Conservation (phyloP, 2,797 vertebrate species). For the Acropternis orthonyx region DNA sequence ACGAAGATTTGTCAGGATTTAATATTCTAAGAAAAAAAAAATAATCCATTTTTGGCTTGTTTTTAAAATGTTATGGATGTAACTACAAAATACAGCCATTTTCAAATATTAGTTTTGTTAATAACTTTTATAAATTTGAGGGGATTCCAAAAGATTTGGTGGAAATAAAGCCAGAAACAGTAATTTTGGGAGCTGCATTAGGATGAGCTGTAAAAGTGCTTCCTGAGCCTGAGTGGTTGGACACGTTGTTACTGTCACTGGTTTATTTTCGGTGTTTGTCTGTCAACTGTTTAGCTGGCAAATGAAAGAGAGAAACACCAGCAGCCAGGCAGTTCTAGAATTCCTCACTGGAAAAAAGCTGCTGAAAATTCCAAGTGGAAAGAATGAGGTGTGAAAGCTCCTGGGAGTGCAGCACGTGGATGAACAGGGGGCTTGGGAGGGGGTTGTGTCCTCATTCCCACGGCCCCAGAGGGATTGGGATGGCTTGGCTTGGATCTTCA, state of each 20-base stretch:
- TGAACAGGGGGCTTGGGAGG: neutral
- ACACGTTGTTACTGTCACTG: fast-evolving
- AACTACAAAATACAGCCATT: neutral
- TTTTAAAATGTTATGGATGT: neutral
- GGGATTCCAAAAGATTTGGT: neutral
- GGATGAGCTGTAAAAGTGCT: neutral
- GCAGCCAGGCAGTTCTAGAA: neutral
- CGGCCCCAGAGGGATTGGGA: fast-evolving
- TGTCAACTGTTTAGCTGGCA: neutral
- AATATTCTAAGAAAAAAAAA: neutral
- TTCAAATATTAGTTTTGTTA: neutral
- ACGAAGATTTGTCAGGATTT: neutral
- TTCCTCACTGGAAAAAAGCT: neutral
- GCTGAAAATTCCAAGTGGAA: neutral
- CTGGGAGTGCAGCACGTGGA: fast-evolving
- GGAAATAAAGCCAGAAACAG: neutral
- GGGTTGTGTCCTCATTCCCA: neutral
- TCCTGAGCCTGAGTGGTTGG: fast-evolving
- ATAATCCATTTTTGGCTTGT: neutral
- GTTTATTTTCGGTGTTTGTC: neutral
- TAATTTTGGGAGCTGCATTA: neutral
- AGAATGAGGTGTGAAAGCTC: fast-evolving
- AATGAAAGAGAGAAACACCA: neutral
- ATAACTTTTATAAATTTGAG: neutral
- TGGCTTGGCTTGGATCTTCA: neutral